phyloP scores from a whole-genome alignment of 2,113 vertebrate species.

The Thymallus thymallus region DNA sequence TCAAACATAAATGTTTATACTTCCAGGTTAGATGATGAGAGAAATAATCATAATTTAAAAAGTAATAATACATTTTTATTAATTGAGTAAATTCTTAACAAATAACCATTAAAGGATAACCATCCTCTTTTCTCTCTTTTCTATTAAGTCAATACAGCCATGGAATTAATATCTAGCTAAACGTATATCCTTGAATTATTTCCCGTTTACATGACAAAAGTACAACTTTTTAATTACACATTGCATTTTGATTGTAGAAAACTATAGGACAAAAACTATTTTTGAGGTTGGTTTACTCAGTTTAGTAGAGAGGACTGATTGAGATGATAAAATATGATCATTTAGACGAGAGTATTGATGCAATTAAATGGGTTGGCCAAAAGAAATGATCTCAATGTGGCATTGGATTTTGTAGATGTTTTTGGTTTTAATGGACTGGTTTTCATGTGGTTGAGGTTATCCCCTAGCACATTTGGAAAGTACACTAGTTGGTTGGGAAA shows the following conservation, averaged over 20 bases:
- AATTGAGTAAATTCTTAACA: not conserved
- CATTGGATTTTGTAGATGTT: not conserved
- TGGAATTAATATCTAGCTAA: not conserved
- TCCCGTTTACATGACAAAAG: too few species aligned
- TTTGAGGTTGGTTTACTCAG: too few species aligned
- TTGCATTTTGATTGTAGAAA: too few species aligned
- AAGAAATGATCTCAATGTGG: not conserved
- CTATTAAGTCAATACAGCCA: not conserved
- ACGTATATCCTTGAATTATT: too few species aligned
- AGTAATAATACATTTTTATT: not conserved
- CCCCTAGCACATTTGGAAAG: not conserved
- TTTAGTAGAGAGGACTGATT: too few species aligned
- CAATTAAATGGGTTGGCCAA: not conserved
- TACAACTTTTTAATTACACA: too few species aligned
- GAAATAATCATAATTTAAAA: too few species aligned
- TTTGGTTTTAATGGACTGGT: not conserved
- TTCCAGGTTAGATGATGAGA: not conserved
- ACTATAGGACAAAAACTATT: too few species aligned
- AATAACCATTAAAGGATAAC: too few species aligned
- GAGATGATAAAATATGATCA: too few species aligned
- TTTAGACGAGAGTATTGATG: not conserved
- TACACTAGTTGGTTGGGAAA: not conserved
- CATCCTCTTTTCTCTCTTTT: too few species aligned
- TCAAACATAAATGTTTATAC: not conserved
- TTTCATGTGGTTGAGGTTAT: not conserved